phyloP scores from a whole-genome alignment of 2,113 vertebrate species.

The Corythaixoides concolor region DNA sequence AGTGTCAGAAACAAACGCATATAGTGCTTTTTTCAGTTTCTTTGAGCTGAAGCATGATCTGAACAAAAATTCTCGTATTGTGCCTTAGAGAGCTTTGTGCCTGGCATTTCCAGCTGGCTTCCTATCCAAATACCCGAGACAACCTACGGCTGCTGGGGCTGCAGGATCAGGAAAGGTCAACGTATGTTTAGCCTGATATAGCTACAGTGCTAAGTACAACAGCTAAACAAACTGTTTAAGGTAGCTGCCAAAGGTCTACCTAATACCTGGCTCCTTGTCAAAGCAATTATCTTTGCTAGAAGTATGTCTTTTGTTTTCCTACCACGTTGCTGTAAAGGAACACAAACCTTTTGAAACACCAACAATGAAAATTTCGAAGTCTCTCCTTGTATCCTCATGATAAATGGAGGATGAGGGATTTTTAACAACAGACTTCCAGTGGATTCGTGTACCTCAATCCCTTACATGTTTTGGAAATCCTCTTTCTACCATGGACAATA shows the following conservation, averaged over 20 bases:
- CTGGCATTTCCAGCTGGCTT: not conserved
- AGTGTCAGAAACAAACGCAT: not conserved
- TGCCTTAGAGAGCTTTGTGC: not conserved
- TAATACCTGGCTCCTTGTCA: not conserved
- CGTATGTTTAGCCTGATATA: not conserved
- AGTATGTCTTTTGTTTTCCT: not conserved
- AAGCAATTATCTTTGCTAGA: not conserved
- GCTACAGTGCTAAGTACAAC: not conserved
- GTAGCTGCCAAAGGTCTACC: not conserved
- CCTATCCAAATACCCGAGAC: not conserved
- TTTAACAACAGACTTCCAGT: not conserved
- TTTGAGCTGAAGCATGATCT: not conserved
- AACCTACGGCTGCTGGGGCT: not conserved
- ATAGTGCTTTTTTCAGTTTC: not conserved
- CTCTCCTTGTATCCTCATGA: not conserved
- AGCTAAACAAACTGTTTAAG: not conserved
- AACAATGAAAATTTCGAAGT: not conserved
- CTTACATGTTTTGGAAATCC: not conserved
- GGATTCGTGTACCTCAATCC: not conserved
- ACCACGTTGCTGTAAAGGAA: not conserved
- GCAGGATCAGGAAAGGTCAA: not conserved
- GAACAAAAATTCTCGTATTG: not conserved
- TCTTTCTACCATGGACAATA: not conserved
- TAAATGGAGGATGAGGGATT: not conserved
- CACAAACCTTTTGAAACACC: not conserved